Conservation (phyloP, 2,888 invertebrate genomes). For the Drosophila bunnanda region DNA sequence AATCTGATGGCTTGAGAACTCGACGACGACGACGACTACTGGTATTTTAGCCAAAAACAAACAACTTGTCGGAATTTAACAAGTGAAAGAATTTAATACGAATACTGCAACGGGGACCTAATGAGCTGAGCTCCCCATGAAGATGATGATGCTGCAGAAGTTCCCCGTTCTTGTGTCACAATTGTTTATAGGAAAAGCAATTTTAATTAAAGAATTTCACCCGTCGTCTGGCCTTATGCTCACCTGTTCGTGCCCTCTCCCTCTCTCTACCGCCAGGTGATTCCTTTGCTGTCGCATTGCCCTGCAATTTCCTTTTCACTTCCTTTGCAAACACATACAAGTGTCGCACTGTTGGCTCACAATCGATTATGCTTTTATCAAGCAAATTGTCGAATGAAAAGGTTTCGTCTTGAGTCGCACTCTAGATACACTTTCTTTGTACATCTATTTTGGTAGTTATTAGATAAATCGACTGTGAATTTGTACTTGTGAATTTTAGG, state of each 20-base stretch:
- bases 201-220: slow-evolving; percentile 75
- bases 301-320: slow-evolving; percentile 38
- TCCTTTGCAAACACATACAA: slow-evolving; percentile 28
- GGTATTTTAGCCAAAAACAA: slow-evolving; percentile 57
- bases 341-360: slow-evolving; percentile 16
- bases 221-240: slow-evolving; percentile 34
- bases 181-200: slow-evolving; percentile 59
- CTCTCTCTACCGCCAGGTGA: slow-evolving; percentile 9
- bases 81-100: slow-evolving; percentile 74
- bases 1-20: slow-evolving; percentile 42
- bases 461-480: too few relatives aligned
- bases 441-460: too few relatives aligned
- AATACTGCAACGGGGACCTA: slow-evolving; percentile 54
- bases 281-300: slow-evolving; percentile 16
- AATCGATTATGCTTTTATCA: slow-evolving; percentile 47
- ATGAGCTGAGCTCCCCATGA: too few relatives aligned
- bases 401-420: background rate
- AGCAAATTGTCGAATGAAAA: slow-evolving; percentile 15
- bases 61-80: slow-evolving; percentile 51
- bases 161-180: slow-evolving; percentile 47
- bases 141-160: slow-evolving; percentile 10
- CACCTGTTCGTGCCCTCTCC: background rate
- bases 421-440: slow-evolving; percentile 9
- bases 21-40: slow-evolving; percentile 6
- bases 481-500: too few relatives aligned